Conservation (phyloP, 1,140 invertebrate genomes). For the Wiebesia pumilae region DNA sequence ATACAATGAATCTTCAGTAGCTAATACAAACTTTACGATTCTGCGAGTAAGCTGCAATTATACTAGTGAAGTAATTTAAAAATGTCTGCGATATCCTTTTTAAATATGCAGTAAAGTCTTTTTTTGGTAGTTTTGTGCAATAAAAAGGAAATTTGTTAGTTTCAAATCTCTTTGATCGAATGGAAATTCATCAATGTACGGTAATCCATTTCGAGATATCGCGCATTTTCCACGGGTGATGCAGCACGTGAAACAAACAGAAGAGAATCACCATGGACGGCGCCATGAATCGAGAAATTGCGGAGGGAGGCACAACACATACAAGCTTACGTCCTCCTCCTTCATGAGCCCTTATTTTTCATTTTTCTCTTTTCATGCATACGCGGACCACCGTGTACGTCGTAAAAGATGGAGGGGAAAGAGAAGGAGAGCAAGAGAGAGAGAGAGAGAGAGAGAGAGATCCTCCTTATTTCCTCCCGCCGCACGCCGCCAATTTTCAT, state of each 20-base stretch:
- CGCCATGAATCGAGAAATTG: conserved; percentile 5
- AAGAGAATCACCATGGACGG: neutral
- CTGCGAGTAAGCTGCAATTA: no score
- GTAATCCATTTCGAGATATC: neutral
- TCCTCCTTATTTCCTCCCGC: conserved; percentile 64
- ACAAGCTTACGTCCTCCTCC: neutral
- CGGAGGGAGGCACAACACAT: neutral
- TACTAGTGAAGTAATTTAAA: no score
- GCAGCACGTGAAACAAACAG: neutral
- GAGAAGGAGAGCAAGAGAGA: no score
- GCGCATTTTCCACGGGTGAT: neutral
- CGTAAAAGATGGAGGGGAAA: conserved; percentile 57
- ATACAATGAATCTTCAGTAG: no score
- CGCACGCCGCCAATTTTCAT: conserved; percentile 70
- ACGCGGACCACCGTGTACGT: conserved; percentile 61
- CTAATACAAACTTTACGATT: no score
- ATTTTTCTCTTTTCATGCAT: neutral
- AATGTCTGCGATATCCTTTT: no score
- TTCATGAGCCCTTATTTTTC: neutral
- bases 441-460: no score
- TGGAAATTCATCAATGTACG: neutral
- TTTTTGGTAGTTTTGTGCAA: no score
- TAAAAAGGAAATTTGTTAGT: no score
- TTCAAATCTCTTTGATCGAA: neutral
- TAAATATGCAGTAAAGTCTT: no score